A percentile compares a stretch with the other conserved stretches of the same genome.
These are phyloP conservation scores for Cephus nigrinus DNA, from an alignment of 2,888 invertebrate species.

Conservation along the genomic window DNA sequence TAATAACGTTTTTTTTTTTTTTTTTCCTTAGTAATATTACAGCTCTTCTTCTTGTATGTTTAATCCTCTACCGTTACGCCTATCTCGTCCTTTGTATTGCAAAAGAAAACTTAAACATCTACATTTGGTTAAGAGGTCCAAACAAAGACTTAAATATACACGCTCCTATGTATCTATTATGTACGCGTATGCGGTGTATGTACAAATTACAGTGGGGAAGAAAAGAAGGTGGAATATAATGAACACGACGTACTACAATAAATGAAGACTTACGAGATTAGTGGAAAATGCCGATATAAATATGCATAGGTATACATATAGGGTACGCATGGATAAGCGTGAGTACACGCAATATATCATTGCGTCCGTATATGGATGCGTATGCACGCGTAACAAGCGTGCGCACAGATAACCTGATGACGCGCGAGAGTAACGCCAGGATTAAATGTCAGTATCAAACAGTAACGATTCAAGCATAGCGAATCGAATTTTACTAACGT, in stretches of 20 bases:
- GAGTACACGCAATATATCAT: constrained; percentile 6
- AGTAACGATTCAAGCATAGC: not conserved
- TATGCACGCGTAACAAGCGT: constrained; percentile 1
- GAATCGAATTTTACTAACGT: not conserved
- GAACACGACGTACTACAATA: constrained; percentile 20
- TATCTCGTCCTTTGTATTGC: constrained; percentile 27
- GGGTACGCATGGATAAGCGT: constrained; percentile 16
- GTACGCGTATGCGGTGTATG: constrained; percentile 28
- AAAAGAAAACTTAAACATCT: constrained; percentile 34
- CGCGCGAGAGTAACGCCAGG: constrained; percentile 3
- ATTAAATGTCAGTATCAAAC: constrained; percentile 6
- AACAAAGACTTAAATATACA: constrained; percentile 34
- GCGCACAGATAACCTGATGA: not conserved
- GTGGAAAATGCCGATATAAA: constrained; percentile 43
- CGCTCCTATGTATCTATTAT: constrained; percentile 24
- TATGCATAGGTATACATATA: constrained; percentile 21
- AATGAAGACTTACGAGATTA: constrained; percentile 43
- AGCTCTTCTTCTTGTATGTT: constrained; percentile 15
- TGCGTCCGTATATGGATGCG: not conserved
- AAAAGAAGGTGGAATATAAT: constrained; percentile 1
- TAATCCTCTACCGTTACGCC: not conserved
- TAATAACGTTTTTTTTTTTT: not conserved
- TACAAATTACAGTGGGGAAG: constrained; percentile 34
- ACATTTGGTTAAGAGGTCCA: constrained; percentile 43
- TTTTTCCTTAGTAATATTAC: constrained; percentile 23